Conservation (phyloP, 2,113 vertebrate species). For the Tautogolabrus adspersus region DNA sequence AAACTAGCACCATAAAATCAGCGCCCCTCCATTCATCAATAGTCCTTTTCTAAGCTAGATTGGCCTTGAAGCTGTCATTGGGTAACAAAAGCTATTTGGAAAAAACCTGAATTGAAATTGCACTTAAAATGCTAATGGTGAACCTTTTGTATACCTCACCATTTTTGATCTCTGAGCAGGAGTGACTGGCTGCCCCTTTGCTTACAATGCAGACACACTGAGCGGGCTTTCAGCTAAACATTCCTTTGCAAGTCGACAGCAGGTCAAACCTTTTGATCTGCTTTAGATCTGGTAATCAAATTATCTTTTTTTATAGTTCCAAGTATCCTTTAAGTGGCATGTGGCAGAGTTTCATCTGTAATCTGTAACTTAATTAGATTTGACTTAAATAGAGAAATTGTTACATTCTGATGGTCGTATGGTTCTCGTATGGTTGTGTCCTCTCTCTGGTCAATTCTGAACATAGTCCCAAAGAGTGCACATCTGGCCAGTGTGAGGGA, state of each 20-base stretch:
- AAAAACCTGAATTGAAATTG: constrained; percentile 62
- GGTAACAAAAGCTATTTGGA: constrained; percentile 59
- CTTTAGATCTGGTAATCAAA: constrained; percentile 19
- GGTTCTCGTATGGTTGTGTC: background rate
- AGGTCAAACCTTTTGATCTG: constrained; percentile 18
- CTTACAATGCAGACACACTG: constrained; percentile 33
- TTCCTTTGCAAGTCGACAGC: constrained; percentile 25
- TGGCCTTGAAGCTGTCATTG: constrained; percentile 62
- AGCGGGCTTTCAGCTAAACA: constrained; percentile 16
- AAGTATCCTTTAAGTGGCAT: background rate
- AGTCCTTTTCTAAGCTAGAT: constrained; percentile 32
- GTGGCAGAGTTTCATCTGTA: background rate
- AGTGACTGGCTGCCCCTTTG: constrained; percentile 8
- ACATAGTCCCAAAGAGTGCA: constrained; percentile 6
- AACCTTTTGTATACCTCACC: constrained; percentile 35
- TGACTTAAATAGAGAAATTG: background rate
- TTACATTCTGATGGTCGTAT: background rate
- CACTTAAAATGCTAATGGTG: constrained; percentile 79
- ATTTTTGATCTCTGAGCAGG: constrained; percentile 49
- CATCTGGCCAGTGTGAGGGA: constrained; percentile 48
- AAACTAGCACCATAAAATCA: constrained; percentile 67
- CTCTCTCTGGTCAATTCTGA: constrained; percentile 5
- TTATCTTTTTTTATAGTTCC: background rate
- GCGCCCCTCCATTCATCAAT: constrained; percentile 52
- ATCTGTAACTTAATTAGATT: background rate